A percentile compares a stretch with the other conserved stretches of the same genome.
Evolutionary conservation across 2,888 invertebrate species (phyloP).

Genomic region (Tryphoninae sp.): DNA sequence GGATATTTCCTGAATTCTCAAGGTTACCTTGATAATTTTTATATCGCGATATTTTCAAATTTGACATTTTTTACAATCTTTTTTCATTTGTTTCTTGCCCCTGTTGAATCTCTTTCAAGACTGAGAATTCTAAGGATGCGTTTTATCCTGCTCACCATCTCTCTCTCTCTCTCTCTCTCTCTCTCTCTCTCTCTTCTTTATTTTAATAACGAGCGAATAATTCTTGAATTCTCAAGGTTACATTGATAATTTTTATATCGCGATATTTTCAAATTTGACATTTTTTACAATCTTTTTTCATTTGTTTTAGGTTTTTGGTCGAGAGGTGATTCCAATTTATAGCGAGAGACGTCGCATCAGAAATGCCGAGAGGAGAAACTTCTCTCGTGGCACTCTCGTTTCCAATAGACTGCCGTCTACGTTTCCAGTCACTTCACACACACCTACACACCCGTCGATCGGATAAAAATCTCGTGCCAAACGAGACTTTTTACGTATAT

Average conservation of each 20-base stretch:
- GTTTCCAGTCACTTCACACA: slow-evolving; percentile 34
- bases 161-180: slow-evolving; percentile 17
- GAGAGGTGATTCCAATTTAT: slow-evolving; percentile 63
- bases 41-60: too few relatives aligned
- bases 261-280: too few relatives aligned
- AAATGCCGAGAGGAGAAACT: slow-evolving; percentile 43
- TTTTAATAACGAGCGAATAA: background rate
- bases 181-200: background rate
- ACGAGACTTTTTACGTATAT: slow-evolving; percentile 36
- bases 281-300: background rate
- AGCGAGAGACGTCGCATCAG: slow-evolving; percentile 70
- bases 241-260: too few relatives aligned
- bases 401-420: slow-evolving; percentile 31
- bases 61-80: too few relatives aligned
- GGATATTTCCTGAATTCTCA: background rate
- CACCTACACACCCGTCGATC: background rate
- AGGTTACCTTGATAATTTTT: too few relatives aligned
- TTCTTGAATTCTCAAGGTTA: background rate
- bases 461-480: background rate
- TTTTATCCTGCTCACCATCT: slow-evolving; percentile 32
- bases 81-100: slow-evolving; percentile 40
- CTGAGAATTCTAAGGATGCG: slow-evolving; percentile 54
- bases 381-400: slow-evolving; percentile 43
- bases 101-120: slow-evolving; percentile 62
- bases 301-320: background rate